phyloP scores from a whole-genome alignment of 2,888 invertebrate genomes.

The Peribatodes rhomboidaria region DNA sequence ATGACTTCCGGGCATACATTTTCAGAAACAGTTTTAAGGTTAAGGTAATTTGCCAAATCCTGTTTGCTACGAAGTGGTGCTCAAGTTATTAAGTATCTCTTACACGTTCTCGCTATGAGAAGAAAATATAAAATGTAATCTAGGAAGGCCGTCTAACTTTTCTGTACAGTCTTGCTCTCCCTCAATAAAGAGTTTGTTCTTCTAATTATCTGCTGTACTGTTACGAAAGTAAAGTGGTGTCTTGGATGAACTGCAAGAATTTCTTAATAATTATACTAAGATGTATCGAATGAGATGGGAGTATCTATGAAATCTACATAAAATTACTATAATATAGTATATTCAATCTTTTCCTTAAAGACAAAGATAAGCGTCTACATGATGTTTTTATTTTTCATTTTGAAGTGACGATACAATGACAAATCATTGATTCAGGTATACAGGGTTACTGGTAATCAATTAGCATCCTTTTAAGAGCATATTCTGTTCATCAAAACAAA shows the following conservation, averaged over 20 bases:
- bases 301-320: too few relatives aligned
- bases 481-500: too few relatives aligned
- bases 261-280: too few relatives aligned
- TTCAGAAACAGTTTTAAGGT: conserved; percentile 68
- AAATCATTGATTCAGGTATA: too few relatives aligned
- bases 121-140: conserved; percentile 23
- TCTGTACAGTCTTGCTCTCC: neutral
- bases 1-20: conserved; percentile 72
- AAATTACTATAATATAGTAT: too few relatives aligned
- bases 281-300: too few relatives aligned
- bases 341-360: too few relatives aligned
- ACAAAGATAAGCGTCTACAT: too few relatives aligned
- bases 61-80: conserved; percentile 62
- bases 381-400: too few relatives aligned
- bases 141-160: conserved; percentile 9
- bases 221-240: neutral
- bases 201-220: conserved; percentile 4
- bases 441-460: too few relatives aligned
- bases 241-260: neutral
- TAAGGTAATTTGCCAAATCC: conserved; percentile 71
- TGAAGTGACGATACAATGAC: too few relatives aligned
- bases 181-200: conserved; percentile 10
- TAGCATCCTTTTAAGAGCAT: too few relatives aligned
- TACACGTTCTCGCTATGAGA: conserved; percentile 38
- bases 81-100: conserved; percentile 49